Evolutionary conservation across 2,113 vertebrate species (phyloP).

Genomic region (Triplophysa tibetana): DNA sequence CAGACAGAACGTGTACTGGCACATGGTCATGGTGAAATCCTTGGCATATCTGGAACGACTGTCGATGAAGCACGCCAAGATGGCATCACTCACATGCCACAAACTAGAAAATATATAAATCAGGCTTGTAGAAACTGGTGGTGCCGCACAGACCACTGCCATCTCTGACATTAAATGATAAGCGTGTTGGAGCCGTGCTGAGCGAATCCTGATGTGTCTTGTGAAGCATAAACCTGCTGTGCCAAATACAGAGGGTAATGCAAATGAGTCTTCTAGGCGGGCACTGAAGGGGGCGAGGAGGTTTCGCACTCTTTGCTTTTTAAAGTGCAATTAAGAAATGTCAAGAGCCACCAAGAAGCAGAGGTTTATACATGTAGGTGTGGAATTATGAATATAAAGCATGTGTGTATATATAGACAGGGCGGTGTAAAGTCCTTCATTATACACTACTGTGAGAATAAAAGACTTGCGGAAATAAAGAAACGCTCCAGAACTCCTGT

Average conservation of each 20-base stretch:
- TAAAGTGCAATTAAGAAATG: constrained; percentile 33
- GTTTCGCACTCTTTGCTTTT: constrained; percentile 27
- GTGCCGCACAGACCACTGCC: constrained; percentile 17
- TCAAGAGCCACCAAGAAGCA: constrained; percentile 17
- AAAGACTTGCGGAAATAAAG: background rate
- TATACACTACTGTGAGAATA: background rate
- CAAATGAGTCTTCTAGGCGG: constrained; percentile 37
- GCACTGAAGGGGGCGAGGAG: constrained; percentile 13
- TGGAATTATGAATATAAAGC: constrained; percentile 5
- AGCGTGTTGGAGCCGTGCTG: constrained; percentile 33
- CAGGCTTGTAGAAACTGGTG: constrained; percentile 29
- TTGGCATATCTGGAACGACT: background rate
- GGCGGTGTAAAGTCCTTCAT: background rate
- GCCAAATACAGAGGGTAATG: constrained; percentile 37
- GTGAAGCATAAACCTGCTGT: constrained; percentile 42
- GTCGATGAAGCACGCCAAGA: background rate
- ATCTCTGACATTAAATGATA: constrained; percentile 51
- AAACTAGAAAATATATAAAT: constrained; percentile 22
- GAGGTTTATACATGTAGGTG: constrained; percentile 8
- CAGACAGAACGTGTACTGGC: background rate
- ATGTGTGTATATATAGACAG: background rate
- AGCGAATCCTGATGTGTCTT: constrained; percentile 34
- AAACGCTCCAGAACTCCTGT: background rate
- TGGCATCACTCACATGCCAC: constrained; percentile 24
- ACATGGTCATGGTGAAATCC: background rate